A percentile compares a stretch with the other conserved stretches of the same genome.
phyloP scores from a whole-genome alignment of 2,113 vertebrate species.

The Platysternon megacephalum region DNA sequence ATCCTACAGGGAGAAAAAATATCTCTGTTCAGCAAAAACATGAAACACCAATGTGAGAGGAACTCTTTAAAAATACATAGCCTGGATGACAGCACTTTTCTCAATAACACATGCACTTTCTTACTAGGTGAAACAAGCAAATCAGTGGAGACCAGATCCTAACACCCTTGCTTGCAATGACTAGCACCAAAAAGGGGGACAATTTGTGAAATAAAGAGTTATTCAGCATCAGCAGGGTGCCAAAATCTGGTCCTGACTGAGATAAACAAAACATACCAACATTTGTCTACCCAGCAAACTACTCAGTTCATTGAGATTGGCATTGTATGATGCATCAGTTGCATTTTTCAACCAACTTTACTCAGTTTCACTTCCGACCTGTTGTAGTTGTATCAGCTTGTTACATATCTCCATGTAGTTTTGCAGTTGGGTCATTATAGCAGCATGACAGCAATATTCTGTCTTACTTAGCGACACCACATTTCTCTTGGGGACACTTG shows the following conservation, averaged over 20 bases:
- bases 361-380: rapidly evolving
- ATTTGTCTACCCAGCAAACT: constrained; percentile 13
- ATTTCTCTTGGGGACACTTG: neutral
- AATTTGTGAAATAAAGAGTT: constrained; percentile 31
- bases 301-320: constrained; percentile 33
- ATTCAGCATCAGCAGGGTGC: neutral
- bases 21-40: neutral
- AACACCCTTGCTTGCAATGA: neutral
- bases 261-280: constrained; percentile 56
- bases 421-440: neutral
- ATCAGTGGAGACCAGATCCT: neutral
- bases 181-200: neutral
- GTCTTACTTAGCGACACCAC: neutral
- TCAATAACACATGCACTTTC: constrained; percentile 21
- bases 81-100: neutral
- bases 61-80: constrained; percentile 38
- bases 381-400: neutral
- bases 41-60: constrained; percentile 1
- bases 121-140: neutral
- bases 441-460: neutral
- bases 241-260: neutral
- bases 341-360: neutral
- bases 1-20: constrained; percentile 40
- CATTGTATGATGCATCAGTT: neutral
- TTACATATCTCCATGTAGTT: neutral